Evolutionary conservation across 2,888 invertebrate genomes (phyloP), one percentile per base, ranked within the genome.

Genomic region (Drosophila fungiperda): DNA sequence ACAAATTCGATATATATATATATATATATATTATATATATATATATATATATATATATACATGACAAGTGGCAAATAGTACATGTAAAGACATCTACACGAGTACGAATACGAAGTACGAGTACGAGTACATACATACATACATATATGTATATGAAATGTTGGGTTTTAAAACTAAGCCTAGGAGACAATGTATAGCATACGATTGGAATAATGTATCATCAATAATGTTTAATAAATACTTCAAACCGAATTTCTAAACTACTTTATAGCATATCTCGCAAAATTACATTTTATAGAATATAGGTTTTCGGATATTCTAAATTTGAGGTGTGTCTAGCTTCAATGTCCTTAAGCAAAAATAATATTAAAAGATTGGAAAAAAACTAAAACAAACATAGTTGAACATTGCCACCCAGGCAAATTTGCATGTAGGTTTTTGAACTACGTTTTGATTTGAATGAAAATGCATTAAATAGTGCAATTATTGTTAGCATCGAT

Each of bases 21-120:
- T 26, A 26, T 26, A 26, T 26, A 26, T 26, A 26, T 26, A 2
- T 29, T 26, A 26, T 26, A 26, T 26, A 3, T 3, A 26, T 26
- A 26, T 11, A 33, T 33, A 5, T n/a, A 9, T 40, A 42, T 20
- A 20, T 17, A 38, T 35, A n/a, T 40, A 38, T 45, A 15, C 15
- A 68, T 62, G 68, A 63, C 59, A 60, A 65, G 45, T 76, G 76
- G 61, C 49, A 67, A 65, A 45, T 4, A 33, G 53, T 62, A 77
- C 76, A 48, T 48, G 40, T 68, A 55, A 17, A 73, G 61, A 53
- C 55, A 66, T 29, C 77, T 76, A 76, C 55, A 55, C 61, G 59
- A 77, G 55, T 63, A 68, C 57, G 26, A 36, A 53, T 54, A 54
- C 54, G 20, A 36, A 54, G 52, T 70, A 55, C 38, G 60, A 53